These are phyloP conservation scores for Mesorhabditis sp. DNA, from an alignment of 2,888 invertebrate genomes.

Conservation along the genomic window DNA sequence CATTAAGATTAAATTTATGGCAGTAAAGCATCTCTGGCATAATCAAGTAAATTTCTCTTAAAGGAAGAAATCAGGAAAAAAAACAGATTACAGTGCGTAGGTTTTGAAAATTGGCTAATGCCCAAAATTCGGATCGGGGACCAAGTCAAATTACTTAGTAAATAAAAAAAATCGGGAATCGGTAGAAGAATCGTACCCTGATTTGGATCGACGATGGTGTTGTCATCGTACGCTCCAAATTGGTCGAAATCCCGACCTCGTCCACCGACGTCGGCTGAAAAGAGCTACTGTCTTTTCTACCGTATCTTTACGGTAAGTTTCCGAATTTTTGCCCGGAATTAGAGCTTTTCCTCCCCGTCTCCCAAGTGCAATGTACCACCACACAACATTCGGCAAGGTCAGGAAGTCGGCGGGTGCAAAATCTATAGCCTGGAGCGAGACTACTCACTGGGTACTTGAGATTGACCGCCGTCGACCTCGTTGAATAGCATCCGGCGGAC, in stretches of 20 bases:
- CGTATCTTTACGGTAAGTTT: too few relatives aligned
- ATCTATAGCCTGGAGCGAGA: neutral
- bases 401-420: neutral
- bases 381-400: slow-evolving; percentile 1
- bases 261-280: slow-evolving; percentile 29
- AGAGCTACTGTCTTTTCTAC: too few relatives aligned
- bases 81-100: too few relatives aligned
- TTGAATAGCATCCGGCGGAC: slow-evolving; percentile 41
- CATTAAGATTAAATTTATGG: neutral
- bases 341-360: too few relatives aligned
- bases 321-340: too few relatives aligned
- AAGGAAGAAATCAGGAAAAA: neutral
- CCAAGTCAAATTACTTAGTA: too few relatives aligned
- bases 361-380: too few relatives aligned
- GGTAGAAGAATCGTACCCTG: slow-evolving; percentile 21
- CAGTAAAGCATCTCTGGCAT: neutral
- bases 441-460: slow-evolving; percentile 22
- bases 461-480: slow-evolving; percentile 40
- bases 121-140: too few relatives aligned
- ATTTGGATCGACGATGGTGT: slow-evolving; percentile 35
- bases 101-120: too few relatives aligned
- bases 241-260: slow-evolving; percentile 21
- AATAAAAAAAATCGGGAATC: too few relatives aligned
- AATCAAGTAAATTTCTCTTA: too few relatives aligned
- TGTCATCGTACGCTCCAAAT: slow-evolving; percentile 53